A percentile compares a stretch with the other conserved stretches of the same genome.
phyloP scores from a whole-genome alignment of 2,113 vertebrate species.

The Pituophis catenifer region DNA sequence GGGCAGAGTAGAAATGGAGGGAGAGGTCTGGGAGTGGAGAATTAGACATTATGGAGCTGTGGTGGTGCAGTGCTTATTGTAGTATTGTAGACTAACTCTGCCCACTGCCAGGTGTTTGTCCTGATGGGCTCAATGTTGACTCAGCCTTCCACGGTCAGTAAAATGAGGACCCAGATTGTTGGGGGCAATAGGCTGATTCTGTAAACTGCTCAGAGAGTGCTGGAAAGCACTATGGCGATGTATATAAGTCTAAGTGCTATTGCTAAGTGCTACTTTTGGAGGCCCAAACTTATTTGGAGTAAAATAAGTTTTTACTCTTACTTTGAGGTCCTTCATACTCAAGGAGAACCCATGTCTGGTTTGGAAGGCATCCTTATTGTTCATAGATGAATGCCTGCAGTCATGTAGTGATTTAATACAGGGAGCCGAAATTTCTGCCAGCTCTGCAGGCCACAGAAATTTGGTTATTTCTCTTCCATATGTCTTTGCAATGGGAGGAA shows the following conservation, averaged over 20 bases:
- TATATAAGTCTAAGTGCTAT: background rate
- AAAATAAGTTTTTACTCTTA: too few species aligned
- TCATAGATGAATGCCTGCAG: background rate
- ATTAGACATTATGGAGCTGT: background rate
- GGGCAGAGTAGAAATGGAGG: background rate
- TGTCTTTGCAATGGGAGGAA: background rate
- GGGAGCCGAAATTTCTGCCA: background rate
- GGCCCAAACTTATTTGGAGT: background rate
- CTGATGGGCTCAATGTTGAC: background rate
- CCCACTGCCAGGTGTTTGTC: background rate
- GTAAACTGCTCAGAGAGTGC: background rate
- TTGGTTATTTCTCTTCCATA: background rate
- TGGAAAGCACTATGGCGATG: background rate
- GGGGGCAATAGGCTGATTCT: background rate
- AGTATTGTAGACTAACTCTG: background rate
- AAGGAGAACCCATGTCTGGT: background rate
- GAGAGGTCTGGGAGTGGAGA: too few species aligned
- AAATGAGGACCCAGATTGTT: background rate
- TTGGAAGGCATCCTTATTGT: background rate
- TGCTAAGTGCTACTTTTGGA: background rate
- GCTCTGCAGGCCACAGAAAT: background rate
- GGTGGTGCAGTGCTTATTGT: background rate
- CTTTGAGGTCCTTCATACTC: background rate
- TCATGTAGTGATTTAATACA: background rate
- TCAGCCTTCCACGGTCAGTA: background rate